A percentile compares a stretch with the other conserved stretches of the same genome.
Evolutionary conservation across 2,888 invertebrate species (phyloP).

Genomic region (Trissolcus japonicus): DNA sequence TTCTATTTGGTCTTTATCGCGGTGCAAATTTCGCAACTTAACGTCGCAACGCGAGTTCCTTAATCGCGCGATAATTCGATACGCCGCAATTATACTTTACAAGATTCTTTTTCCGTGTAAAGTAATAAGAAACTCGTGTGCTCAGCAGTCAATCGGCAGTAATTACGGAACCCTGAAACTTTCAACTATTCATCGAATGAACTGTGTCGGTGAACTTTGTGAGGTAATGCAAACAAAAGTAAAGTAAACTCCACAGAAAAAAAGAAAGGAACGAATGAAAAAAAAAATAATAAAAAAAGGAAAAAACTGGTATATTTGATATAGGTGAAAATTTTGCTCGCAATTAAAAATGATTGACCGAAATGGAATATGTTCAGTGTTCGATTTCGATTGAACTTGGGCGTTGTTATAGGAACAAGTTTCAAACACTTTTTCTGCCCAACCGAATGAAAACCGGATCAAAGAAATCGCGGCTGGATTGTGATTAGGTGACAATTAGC

Average conservation of each 20-base stretch:
- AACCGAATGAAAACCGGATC: slow-evolving; percentile 44
- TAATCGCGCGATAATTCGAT: slow-evolving; percentile 53
- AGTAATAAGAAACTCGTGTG: slow-evolving; percentile 48
- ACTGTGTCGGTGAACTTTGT: slow-evolving; percentile 8
- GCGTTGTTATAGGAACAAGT: slow-evolving; percentile 28
- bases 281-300: not conserved
- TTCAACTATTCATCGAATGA: slow-evolving; percentile 26
- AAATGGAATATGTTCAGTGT: slow-evolving; percentile 34
- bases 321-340: not conserved
- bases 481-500: slow-evolving; percentile 50
- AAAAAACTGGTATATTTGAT: not conserved
- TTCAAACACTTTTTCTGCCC: slow-evolving; percentile 25
- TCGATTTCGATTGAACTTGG: slow-evolving; percentile 33
- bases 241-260: not conserved
- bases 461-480: slow-evolving; percentile 33
- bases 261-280: not conserved
- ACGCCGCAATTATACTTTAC: slow-evolving; percentile 41
- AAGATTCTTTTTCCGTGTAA: slow-evolving; percentile 47
- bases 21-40: slow-evolving; percentile 29
- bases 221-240: slow-evolving; percentile 4
- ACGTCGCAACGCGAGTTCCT: slow-evolving; percentile 37
- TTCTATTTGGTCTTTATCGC: slow-evolving; percentile 1
- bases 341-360: slow-evolving; percentile 16
- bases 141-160: slow-evolving; percentile 25
- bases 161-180: slow-evolving; percentile 31